Conservation (phyloP, 2,888 invertebrate genomes). For the Thysanoteuthis rhombus region DNA sequence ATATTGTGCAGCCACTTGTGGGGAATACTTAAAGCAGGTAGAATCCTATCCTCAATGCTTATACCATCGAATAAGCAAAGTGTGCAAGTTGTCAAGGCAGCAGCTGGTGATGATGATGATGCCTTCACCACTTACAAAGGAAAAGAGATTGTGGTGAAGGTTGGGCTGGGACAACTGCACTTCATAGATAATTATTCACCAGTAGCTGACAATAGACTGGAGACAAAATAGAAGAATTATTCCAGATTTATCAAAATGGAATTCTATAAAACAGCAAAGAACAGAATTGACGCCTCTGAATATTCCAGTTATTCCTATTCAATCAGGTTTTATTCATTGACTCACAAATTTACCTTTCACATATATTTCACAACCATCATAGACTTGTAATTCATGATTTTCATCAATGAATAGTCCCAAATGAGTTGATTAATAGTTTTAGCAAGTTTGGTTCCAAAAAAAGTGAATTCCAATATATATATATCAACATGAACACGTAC, state of each 20-base stretch:
- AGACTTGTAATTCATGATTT: not conserved
- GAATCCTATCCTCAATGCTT: not conserved
- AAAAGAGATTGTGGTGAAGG: not conserved
- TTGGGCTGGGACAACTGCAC: not conserved
- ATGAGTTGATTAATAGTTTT: not conserved
- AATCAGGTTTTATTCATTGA: not conserved
- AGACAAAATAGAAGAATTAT: not conserved
- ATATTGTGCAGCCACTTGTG: not conserved
- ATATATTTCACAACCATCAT: not conserved
- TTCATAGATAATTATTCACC: not conserved
- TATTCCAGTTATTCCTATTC: not conserved
- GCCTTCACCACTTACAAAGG: not conserved
- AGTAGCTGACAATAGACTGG: not conserved
- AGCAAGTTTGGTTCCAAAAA: not conserved
- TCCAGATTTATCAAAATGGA: not conserved
- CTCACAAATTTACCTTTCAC: not conserved
- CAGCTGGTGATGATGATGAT: not conserved
- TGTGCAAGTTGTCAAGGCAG: not conserved
- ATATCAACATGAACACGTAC: not conserved
- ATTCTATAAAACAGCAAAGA: not conserved
- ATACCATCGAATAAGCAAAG: not conserved
- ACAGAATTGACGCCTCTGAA: not conserved
- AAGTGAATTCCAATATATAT: not conserved
- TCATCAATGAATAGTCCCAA: not conserved
- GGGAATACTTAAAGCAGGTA: not conserved